Evolutionary conservation across 2,797 vertebrate species (phyloP).

Genomic region (Mionectes olivaceus): DNA sequence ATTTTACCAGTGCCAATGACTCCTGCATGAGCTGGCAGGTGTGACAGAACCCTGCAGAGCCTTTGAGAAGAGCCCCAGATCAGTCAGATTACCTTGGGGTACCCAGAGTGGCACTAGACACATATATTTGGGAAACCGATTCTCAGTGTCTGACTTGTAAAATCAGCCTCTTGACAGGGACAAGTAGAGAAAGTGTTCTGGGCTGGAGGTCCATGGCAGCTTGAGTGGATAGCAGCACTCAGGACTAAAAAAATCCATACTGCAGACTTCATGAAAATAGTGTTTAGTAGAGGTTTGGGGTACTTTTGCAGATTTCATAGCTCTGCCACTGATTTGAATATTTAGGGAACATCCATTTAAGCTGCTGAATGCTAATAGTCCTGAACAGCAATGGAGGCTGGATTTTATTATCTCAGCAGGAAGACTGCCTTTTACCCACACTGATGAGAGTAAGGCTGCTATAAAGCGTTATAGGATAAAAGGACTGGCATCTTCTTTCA

Average conservation of each 20-base stretch:
- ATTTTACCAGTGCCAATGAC: background rate
- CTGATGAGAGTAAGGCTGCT: background rate
- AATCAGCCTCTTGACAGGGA: background rate
- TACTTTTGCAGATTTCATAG: background rate
- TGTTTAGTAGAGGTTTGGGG: background rate
- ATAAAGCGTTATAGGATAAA: conserved; percentile 1
- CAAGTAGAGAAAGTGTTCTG: background rate
- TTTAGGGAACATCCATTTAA: background rate
- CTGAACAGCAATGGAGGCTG: background rate
- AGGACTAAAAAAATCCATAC: background rate
- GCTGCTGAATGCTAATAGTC: background rate
- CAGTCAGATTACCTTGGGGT: background rate
- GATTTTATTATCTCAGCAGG: conserved; percentile 36
- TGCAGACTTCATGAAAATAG: background rate
- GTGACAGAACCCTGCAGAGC: background rate
- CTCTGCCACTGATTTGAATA: background rate
- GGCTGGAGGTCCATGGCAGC: background rate
- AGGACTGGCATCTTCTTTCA: conserved; percentile 26
- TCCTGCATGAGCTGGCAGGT: background rate
- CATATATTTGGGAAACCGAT: background rate
- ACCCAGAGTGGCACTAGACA: background rate
- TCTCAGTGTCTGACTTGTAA: background rate
- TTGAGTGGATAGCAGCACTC: background rate
- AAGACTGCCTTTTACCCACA: conserved; percentile 1
- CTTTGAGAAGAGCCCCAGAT: background rate